These are phyloP conservation scores for Sinentomon sp. DNA, from an alignment of 2,888 invertebrate genomes.

Conservation along the genomic window DNA sequence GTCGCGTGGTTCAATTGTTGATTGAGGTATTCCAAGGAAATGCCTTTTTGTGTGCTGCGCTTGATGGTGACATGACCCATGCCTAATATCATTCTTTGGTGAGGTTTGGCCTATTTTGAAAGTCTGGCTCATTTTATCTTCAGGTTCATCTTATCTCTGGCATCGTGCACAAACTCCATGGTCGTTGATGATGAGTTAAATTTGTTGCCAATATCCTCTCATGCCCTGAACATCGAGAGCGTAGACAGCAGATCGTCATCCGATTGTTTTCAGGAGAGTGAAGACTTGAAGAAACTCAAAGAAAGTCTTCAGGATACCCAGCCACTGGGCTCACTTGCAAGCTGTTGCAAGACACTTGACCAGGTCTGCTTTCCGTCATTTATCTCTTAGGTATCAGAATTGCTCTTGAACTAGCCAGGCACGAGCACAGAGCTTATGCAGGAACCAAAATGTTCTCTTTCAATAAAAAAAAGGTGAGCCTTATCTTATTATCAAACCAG, in stretches of 20 bases:
- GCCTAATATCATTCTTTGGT: neutral
- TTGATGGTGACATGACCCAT: constrained; percentile 1
- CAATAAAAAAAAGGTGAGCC: too few species aligned
- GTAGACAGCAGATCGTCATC: constrained; percentile 22
- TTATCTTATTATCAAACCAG: too few species aligned
- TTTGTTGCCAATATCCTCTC: constrained; percentile 72
- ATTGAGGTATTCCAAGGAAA: too few species aligned
- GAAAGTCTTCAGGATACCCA: constrained; percentile 64
- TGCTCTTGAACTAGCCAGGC: too few species aligned
- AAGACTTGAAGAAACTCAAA: constrained; percentile 43
- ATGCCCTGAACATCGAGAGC: constrained; percentile 50
- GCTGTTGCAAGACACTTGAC: constrained; percentile 70
- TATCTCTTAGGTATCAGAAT: too few species aligned
- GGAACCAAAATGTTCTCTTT: too few species aligned
- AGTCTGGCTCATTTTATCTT: constrained; percentile 10
- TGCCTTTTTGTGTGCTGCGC: neutral
- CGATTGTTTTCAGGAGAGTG: constrained; percentile 23
- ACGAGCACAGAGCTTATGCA: too few species aligned
- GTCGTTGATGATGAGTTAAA: constrained; percentile 83
- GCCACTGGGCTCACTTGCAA: constrained; percentile 64
- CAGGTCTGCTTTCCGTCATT: constrained; percentile 35
- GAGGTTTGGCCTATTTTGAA: constrained; percentile 3
- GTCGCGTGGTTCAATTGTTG: too few species aligned
- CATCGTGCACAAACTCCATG: constrained; percentile 59
- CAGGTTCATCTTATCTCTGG: constrained; percentile 57